Percentiles rank a stretch among this genome's conserved stretches.
Evolutionary conservation across 2,113 vertebrate species (phyloP).

Genomic region (Hippolais icterina): DNA sequence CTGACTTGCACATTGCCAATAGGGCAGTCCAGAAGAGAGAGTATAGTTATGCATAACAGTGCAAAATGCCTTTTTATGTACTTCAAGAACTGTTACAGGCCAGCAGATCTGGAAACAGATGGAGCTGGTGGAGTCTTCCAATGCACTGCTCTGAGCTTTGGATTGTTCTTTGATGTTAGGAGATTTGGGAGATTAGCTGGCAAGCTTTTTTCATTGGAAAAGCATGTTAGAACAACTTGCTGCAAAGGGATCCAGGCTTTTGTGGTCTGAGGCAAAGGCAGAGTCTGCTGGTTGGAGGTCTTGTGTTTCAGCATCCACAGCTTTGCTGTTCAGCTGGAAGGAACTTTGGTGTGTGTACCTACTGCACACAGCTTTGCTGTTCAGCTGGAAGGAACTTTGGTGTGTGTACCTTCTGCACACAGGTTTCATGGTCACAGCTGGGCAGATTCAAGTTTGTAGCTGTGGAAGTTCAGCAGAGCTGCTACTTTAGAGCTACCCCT

Average conservation of each 20-base stretch:
- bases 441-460: neutral
- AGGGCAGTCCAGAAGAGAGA: neutral
- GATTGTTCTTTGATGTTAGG: neutral
- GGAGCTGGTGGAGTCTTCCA: neutral
- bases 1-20: accelerated
- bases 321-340: neutral
- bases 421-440: neutral
- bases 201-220: neutral
- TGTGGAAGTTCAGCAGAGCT: neutral
- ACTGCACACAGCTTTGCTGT: neutral
- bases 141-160: neutral
- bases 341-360: neutral
- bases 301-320: neutral
- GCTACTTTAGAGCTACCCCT: neutral
- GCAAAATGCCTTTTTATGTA: neutral
- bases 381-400: neutral
- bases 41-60: neutral
- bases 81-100: neutral
- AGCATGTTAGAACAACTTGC: neutral
- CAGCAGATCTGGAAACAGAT: neutral
- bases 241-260: neutral
- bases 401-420: neutral
- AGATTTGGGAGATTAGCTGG: neutral
- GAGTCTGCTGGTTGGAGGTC: neutral
- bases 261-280: neutral